phyloP scores from a whole-genome alignment of 1,140 invertebrate species.

The Brachionus paranguensis region DNA sequence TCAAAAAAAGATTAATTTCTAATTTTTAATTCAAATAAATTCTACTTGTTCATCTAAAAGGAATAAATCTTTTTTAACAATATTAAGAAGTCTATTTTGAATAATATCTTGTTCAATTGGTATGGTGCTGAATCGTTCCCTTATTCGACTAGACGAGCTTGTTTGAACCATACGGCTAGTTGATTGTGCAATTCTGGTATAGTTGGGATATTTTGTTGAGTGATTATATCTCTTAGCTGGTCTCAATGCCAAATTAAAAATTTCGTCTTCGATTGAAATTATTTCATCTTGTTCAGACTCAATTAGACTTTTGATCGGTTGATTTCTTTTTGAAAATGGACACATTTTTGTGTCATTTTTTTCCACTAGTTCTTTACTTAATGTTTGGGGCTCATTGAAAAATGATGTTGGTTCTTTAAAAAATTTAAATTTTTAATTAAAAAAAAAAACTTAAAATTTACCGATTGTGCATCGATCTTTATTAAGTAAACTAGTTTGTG shows the following conservation, averaged over 20 bases:
- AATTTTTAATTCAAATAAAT: neutral
- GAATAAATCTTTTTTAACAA: neutral
- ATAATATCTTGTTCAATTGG: neutral
- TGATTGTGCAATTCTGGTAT: neutral
- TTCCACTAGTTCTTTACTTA: neutral
- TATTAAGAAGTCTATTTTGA: neutral
- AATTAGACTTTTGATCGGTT: neutral
- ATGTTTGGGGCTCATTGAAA: neutral
- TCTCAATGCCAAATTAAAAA: constrained; percentile 10
- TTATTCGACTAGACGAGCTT: neutral
- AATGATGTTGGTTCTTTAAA: neutral
- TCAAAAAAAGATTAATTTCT: neutral
- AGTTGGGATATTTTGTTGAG: neutral
- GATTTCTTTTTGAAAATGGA: neutral
- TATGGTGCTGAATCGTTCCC: neutral
- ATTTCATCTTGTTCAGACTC: neutral
- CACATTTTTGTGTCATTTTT: neutral
- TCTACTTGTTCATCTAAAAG: neutral
- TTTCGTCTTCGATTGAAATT: constrained; percentile 29
- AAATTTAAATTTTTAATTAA: neutral
- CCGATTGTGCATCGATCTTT: neutral
- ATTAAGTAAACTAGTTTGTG: neutral
- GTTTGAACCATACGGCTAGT: neutral
- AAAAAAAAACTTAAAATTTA: neutral
- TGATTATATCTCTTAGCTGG: neutral